Base-by-base conservation (phyloP, 2,888 invertebrate genomes). In the Dryomyza anilis region DNA sequence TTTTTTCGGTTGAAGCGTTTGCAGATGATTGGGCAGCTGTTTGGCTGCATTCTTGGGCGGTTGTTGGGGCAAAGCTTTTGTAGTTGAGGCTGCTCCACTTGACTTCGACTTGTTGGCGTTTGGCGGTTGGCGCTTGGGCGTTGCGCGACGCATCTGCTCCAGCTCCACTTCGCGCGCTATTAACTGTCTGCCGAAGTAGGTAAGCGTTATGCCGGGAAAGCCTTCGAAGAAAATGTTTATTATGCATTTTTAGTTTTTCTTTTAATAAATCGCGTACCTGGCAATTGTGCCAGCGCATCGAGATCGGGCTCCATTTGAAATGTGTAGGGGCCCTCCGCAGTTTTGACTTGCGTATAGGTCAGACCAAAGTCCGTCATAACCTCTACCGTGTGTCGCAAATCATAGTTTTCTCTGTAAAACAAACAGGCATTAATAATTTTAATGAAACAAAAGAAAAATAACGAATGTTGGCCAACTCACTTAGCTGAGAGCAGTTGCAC, bases 321-420 rank as follows among this genome's bases (percentile, higher is more conserved):
- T 70, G 87, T 86, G 82, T 94, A 95, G 29, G 87, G 87, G 2
- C 95, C 96, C 69, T 96, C 95, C 0, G 84, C 82, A 6, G 86
- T 86, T 61, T 91, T 89, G 67, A 93, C 91, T 81, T 97, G 97
- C 1, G 88, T 85, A 81, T 94, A 96, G 62, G 89, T 89, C 69
- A 98, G 84, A 67, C 95, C 96, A 82, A 95, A 93, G 78, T 94
- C 92, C 56, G 95, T 89, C 95, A 98, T 93, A 0, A 92, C 87
- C 70, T 89, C 87, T 12, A 96, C 91, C 29, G 95, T 89, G 27
- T 88, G 85, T 0, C 85, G 79, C 30, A 98, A 79, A 46, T 90
- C 88, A 14, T 85, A 66, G 80, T 79, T 77, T 76, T 86, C 84
- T 63, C 83, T 81, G 52, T 19, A 58, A 30, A 25, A 45, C n/a